These are phyloP conservation scores for Chloroclysta siterata DNA, from an alignment of 2,888 invertebrate genomes.

Conservation along the genomic window DNA sequence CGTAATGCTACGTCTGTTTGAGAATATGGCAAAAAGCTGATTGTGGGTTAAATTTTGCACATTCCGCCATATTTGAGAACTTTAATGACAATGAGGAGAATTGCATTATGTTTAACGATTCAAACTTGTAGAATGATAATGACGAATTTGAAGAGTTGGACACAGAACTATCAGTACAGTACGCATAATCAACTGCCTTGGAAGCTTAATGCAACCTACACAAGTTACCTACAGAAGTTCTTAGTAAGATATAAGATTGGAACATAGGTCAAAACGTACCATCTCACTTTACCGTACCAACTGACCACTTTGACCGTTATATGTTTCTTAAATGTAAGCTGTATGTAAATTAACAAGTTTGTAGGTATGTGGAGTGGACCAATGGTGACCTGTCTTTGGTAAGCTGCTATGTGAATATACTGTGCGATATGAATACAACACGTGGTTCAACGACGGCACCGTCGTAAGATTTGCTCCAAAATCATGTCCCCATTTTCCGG, in stretches of 20 bases:
- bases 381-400: slow-evolving; percentile 43
- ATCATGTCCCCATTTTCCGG: neutral
- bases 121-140: neutral
- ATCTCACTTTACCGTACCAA: slow-evolving; percentile 34
- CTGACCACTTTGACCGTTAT: slow-evolving; percentile 64
- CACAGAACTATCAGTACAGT: too few relatives aligned
- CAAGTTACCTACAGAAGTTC: too few relatives aligned
- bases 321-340: slow-evolving; percentile 62
- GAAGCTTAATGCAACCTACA: too few relatives aligned
- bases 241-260: neutral
- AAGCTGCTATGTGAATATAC: slow-evolving; percentile 43
- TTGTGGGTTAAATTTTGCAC: slow-evolving; percentile 29
- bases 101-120: neutral
- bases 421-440: slow-evolving; percentile 43
- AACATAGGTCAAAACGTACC: neutral
- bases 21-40: slow-evolving; percentile 36
- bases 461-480: neutral
- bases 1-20: slow-evolving; percentile 36
- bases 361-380: slow-evolving; percentile 57
- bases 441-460: slow-evolving; percentile 22
- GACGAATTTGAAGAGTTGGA: too few relatives aligned
- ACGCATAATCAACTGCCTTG: too few relatives aligned
- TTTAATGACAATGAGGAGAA: slow-evolving; percentile 8
- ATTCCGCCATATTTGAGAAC: slow-evolving; percentile 24
- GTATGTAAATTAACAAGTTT: slow-evolving; percentile 73